Percentiles rank a stretch among this genome's conserved stretches.
Conservation (phyloP, 37 sponge, comb jelly and placozoan genomes). For the Cladorhizidae sp. region DNA sequence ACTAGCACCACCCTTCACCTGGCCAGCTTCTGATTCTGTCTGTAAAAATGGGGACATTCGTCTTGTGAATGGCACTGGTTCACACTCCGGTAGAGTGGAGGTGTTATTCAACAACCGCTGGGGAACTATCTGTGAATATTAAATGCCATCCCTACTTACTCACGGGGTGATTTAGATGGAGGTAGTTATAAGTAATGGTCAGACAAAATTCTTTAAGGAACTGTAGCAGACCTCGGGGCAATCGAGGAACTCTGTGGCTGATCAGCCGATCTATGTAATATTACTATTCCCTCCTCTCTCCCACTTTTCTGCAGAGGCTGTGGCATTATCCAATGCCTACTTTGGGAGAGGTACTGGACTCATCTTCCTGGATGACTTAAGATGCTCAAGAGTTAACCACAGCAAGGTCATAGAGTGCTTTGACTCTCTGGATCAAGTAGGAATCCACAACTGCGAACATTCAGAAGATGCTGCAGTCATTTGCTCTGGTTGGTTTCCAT, state of each 20-base stretch:
- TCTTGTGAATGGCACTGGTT: neutral
- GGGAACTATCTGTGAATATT: conserved; percentile 73
- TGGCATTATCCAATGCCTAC: neutral
- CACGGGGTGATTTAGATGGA: no score
- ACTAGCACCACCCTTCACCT: no score
- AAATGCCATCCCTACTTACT: no score
- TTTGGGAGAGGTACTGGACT: conserved; percentile 34
- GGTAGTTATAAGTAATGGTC: no score
- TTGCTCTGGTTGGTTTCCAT: conserved; percentile 24
- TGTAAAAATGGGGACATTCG: conserved; percentile 16
- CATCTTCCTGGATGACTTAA: conserved; percentile 31
- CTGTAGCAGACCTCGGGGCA: no score
- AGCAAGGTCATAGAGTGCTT: conserved; percentile 9
- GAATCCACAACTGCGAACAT: conserved; percentile 41
- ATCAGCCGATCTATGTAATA: no score
- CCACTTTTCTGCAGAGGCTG: conserved; percentile 1
- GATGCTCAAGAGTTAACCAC: conserved; percentile 20
- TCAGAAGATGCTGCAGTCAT: conserved; percentile 47
- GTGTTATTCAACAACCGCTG: conserved; percentile 35
- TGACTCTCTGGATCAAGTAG: neutral
- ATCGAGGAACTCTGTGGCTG: no score
- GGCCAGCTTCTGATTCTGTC: no score
- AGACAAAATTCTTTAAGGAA: no score
- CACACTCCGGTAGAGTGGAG: conserved; percentile 35
- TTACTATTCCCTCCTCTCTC: no score